Conservation (phyloP, 2,888 invertebrate genomes). For the Venusia cambrica region DNA sequence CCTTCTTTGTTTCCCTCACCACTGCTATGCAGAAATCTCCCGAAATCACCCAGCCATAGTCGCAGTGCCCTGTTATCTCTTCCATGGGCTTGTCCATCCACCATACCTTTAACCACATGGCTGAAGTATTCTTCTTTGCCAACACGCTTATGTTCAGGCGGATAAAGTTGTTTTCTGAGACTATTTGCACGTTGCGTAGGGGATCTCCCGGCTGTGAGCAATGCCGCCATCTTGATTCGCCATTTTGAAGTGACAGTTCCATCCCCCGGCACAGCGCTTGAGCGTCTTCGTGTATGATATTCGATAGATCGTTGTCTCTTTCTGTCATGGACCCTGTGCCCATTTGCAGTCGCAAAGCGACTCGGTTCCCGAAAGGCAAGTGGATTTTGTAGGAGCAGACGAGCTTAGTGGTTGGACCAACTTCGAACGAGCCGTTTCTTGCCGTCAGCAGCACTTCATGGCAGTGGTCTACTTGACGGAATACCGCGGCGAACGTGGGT, state of each 20-base stretch:
- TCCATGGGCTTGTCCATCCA: constrained; percentile 84
- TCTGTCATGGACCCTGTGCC: constrained; percentile 65
- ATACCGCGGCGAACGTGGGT: constrained; percentile 84
- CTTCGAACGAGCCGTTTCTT: constrained; percentile 84
- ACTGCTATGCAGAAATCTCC: constrained; percentile 85
- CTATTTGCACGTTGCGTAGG: constrained; percentile 79
- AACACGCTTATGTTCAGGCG: constrained; percentile 68
- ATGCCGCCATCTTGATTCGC: constrained; percentile 80
- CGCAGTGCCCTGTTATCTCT: constrained; percentile 83
- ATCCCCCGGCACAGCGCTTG: constrained; percentile 78
- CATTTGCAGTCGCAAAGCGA: constrained; percentile 83
- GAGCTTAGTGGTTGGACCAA: constrained; percentile 81
- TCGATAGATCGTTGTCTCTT: constrained; percentile 55
- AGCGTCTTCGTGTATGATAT: constrained; percentile 59
- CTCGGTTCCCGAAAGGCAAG: constrained; percentile 85
- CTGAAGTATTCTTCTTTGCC: constrained; percentile 60
- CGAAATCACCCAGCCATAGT: constrained; percentile 86
- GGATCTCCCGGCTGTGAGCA: constrained; percentile 82
- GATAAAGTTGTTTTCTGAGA: constrained; percentile 81
- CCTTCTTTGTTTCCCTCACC: constrained; percentile 76
- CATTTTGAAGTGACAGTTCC: constrained; percentile 80
- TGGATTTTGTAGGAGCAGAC: constrained; percentile 86
- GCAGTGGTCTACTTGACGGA: constrained; percentile 86
- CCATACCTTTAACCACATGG: constrained; percentile 81
- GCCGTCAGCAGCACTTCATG: constrained; percentile 84